Evolutionary conservation across 2,888 invertebrate species (phyloP).

Genomic region (Macrosoma leucophasiata): DNA sequence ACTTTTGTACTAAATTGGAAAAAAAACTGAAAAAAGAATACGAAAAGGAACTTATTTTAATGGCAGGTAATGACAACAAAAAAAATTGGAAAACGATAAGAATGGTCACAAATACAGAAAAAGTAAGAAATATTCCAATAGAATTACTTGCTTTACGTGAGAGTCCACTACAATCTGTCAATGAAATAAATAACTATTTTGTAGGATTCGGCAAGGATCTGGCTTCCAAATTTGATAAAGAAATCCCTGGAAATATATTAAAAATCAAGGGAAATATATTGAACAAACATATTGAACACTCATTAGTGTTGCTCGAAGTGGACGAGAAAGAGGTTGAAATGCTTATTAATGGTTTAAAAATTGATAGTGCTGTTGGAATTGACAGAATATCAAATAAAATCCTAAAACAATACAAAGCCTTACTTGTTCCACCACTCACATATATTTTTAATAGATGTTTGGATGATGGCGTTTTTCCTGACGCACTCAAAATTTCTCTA

Average conservation of each 20-base stretch:
- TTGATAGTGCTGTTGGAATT: not conserved
- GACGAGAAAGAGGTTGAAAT: constrained; percentile 1
- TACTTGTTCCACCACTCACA: not conserved
- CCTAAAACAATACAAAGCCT: not conserved
- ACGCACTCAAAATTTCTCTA: not conserved
- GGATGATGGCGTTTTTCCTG: not conserved
- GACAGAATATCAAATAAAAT: not conserved
- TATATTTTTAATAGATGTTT: constrained; percentile 1
- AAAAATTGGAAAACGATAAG: constrained; percentile 6
- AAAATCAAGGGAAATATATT: not conserved
- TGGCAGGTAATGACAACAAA: constrained; percentile 3
- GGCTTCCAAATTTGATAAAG: not conserved
- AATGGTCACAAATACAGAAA: not conserved
- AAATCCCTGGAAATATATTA: not conserved
- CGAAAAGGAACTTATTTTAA: constrained; percentile 1
- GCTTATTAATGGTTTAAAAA: not conserved
- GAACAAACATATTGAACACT: not conserved
- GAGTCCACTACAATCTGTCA: not conserved
- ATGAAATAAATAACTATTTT: not conserved
- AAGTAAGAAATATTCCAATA: not conserved
- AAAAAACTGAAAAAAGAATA: constrained; percentile 7
- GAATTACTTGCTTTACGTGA: not conserved
- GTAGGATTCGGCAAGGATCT: not conserved
- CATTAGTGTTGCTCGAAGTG: not conserved
- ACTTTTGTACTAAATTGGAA: constrained; percentile 6